Conservation (phyloP, 2,888 invertebrate species). For the Chromoteleia sp. region DNA sequence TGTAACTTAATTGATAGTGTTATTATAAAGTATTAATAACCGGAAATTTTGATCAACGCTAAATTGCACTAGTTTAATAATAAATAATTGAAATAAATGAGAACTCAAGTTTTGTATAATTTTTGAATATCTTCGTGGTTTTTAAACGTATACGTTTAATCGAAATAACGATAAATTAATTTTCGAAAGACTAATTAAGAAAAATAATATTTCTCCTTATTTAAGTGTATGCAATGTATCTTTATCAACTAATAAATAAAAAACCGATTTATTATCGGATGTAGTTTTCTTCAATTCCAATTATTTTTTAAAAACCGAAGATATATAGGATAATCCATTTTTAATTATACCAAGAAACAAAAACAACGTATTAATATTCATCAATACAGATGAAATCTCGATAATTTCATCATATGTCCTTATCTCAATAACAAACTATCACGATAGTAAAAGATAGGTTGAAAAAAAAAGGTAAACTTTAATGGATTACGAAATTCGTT, state of each 20-base stretch:
- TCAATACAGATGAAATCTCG: conserved; percentile 33
- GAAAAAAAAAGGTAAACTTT: conserved; percentile 23
- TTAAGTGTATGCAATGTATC: neutral
- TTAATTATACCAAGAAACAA: conserved; percentile 37
- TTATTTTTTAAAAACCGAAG: conserved; percentile 9
- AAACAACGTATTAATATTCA: conserved; percentile 55
- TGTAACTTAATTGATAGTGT: too few relatives aligned
- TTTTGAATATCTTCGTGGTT: too few relatives aligned
- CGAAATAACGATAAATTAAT: neutral
- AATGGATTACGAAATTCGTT: conserved; percentile 51
- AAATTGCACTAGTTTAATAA: too few relatives aligned
- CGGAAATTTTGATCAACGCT: too few relatives aligned
- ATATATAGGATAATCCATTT: conserved; percentile 51
- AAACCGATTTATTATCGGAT: neutral
- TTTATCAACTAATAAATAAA: conserved; percentile 29
- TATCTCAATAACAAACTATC: conserved; percentile 61
- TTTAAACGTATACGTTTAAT: too few relatives aligned
- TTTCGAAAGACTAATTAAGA: neutral
- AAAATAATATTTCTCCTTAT: neutral
- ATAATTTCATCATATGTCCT: conserved; percentile 54
- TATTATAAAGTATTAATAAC: too few relatives aligned
- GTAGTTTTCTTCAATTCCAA: conserved; percentile 14
- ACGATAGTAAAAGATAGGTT: conserved; percentile 28
- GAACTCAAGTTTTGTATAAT: too few relatives aligned
- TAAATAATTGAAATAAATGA: too few relatives aligned